Percentiles rank a stretch among this genome's conserved stretches.
Evolutionary conservation across 1,140 invertebrate genomes (phyloP).

Genomic region (Dinoponera quadriceps): DNA sequence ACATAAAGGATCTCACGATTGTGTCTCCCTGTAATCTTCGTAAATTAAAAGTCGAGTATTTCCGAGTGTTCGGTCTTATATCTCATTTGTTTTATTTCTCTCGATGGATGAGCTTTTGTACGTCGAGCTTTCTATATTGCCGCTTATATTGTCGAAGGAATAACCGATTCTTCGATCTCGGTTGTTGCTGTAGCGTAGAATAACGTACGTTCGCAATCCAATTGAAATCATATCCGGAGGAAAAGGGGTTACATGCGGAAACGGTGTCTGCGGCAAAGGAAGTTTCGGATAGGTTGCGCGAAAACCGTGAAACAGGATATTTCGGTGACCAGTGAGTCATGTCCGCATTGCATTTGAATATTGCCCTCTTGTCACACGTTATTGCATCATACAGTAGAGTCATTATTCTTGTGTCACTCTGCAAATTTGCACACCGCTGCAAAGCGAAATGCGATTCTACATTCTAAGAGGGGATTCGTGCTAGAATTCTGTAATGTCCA

Average conservation of each 20-base stretch:
- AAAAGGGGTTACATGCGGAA: neutral
- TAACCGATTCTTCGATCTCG: neutral
- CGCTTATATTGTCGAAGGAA: too few species aligned
- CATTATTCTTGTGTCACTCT: neutral
- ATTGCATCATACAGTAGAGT: conserved; percentile 7
- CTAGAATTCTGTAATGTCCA: neutral
- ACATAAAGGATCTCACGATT: neutral
- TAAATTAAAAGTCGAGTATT: neutral
- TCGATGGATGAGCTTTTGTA: neutral
- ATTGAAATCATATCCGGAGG: neutral
- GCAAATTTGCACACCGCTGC: neutral
- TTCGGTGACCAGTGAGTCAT: neutral
- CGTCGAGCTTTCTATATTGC: neutral
- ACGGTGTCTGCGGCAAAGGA: neutral
- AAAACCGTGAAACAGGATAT: neutral
- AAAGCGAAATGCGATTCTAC: conserved; percentile 3
- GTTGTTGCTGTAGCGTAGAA: neutral
- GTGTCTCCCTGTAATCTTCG: neutral
- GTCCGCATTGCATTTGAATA: conserved; percentile 5
- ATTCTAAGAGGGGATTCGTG: neutral
- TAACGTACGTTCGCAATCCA: neutral
- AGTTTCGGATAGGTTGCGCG: neutral
- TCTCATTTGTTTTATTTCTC: neutral
- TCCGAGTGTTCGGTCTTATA: neutral
- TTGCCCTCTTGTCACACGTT: neutral